Evolutionary conservation across 2,113 vertebrate species (phyloP).

Genomic region (Riparia riparia): DNA sequence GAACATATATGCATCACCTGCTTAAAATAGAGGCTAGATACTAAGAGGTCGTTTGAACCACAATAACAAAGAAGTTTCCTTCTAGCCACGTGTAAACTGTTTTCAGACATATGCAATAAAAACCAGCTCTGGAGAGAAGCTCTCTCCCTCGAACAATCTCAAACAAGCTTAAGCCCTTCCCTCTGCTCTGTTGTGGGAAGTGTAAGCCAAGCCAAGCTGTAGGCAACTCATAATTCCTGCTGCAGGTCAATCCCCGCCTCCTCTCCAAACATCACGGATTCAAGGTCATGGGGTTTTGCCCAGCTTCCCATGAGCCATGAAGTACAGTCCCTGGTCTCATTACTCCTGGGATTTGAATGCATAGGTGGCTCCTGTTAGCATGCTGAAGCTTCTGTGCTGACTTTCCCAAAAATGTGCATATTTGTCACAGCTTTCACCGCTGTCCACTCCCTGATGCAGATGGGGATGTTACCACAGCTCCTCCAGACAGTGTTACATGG

Average conservation of each 20-base stretch:
- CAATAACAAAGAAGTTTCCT: neutral
- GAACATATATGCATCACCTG: neutral
- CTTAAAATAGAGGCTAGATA: conserved; percentile 53
- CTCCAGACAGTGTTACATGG: fast-evolving
- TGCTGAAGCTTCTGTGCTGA: neutral
- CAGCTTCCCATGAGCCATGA: neutral
- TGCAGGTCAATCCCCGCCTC: neutral
- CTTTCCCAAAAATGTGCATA: neutral
- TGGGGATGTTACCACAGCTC: neutral
- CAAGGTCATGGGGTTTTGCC: neutral
- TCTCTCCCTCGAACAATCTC: neutral
- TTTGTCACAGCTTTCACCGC: neutral
- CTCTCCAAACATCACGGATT: neutral
- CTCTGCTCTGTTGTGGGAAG: neutral
- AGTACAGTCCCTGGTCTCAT: neutral
- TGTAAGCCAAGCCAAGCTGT: neutral
- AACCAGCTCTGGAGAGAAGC: neutral
- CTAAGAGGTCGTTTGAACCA: conserved; percentile 1
- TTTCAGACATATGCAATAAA: neutral
- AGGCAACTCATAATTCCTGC: neutral
- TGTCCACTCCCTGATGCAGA: neutral
- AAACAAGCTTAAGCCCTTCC: neutral
- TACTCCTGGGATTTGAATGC: neutral
- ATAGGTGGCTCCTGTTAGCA: neutral
- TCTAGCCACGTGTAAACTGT: neutral